Evolutionary conservation across 1,140 invertebrate genomes (phyloP), one percentile per base, ranked within the genome.

Genomic region (Tetranychus urticae): DNA sequence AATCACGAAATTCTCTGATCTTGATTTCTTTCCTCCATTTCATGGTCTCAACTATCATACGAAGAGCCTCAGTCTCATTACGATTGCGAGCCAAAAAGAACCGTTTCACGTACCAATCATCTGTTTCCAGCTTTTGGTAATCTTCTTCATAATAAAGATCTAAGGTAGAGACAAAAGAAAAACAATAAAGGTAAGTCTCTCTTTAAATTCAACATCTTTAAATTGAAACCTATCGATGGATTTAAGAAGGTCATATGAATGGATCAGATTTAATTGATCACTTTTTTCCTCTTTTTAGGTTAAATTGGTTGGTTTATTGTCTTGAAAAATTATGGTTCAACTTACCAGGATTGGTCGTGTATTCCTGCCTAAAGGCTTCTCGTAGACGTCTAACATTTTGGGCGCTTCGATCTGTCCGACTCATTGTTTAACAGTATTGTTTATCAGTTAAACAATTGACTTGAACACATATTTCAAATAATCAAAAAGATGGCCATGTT

Each of bases 21-120:
- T 47, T 36, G 33, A 62, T 37, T 7, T 47, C 14, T 35, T 58
- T 45, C 37, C 63, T n/a, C 61, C 61, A 62, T 47, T 37, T 59
- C 36, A 60, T 33, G 6, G 60, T 39, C 5, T 42, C 42, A n/a
- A 50, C 50, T 4, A 65, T 36, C 61, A 65, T 60, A 10, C 62
- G 8, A 37, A 47, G 52, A 1, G 63, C 63, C 31, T 59, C 31
- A 33, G 46, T 50, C 3, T 47, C 61, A 47, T 65, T 60, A 33
- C 55, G 36, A 35, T 54, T 39, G 2, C 47, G 33, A 3, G 56
- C 35, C n/a, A 65, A 55, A 7, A 62, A 58, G 39, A 62, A 65
- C 34, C 63, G 52, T 52, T 61, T 62, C 12, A 65, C 63, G 34
- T 42, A 60, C 63, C 63, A 65, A 34, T 65, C 63, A 14, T 36